Evolutionary conservation across 2,797 vertebrate species (phyloP).

Genomic region (Rhinella marina): DNA sequence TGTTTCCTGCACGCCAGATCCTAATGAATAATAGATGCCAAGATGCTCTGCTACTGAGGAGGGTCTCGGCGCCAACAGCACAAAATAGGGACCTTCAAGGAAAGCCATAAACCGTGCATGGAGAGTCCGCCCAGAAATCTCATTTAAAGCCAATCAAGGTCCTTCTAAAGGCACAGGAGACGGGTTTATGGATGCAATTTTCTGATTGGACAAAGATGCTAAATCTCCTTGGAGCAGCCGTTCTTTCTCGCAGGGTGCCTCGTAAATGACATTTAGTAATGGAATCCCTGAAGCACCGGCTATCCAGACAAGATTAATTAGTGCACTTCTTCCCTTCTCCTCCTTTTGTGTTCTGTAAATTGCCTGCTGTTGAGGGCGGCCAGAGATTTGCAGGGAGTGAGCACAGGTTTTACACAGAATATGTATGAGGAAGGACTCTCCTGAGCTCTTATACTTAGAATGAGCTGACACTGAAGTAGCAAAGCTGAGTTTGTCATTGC

Average conservation of each 20-base stretch:
- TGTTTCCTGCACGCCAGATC: constrained; percentile 75
- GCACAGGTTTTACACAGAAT: constrained; percentile 11
- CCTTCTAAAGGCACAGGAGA: constrained; percentile 63
- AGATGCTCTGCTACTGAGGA: constrained; percentile 78
- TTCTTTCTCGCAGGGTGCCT: constrained; percentile 55
- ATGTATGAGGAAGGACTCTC: constrained; percentile 31
- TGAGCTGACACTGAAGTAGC: neutral
- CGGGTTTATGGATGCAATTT: constrained; percentile 58
- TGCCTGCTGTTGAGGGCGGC: neutral
- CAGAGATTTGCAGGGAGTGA: constrained; percentile 21
- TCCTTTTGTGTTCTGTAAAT: constrained; percentile 41
- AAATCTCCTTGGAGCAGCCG: constrained; percentile 70
- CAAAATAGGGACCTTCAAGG: constrained; percentile 85
- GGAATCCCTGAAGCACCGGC: constrained; percentile 65
- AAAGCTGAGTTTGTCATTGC: neutral
- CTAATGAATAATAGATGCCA: constrained; percentile 88
- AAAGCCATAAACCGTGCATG: constrained; percentile 76
- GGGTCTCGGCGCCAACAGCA: constrained; percentile 81
- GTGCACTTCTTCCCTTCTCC: constrained; percentile 56
- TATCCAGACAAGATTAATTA: constrained; percentile 68
- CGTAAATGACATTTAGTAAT: constrained; percentile 70
- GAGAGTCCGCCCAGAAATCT: constrained; percentile 72
- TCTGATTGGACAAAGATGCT: constrained; percentile 77
- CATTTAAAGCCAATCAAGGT: constrained; percentile 78
- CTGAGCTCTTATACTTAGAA: neutral